phyloP scores from a whole-genome alignment of 2,888 invertebrate species.

The Nephrotoma flavescens region DNA sequence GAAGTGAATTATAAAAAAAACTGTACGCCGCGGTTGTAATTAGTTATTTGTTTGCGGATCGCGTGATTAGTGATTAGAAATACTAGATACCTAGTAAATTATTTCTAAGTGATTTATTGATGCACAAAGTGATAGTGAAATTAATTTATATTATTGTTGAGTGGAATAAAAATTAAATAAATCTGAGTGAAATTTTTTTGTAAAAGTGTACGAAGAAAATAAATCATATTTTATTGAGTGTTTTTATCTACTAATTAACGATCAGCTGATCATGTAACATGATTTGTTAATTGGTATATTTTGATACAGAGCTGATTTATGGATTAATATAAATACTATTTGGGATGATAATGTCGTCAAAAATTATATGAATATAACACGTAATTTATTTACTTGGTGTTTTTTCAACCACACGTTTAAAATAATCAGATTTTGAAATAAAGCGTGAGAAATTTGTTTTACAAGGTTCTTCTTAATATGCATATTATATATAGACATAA shows the following conservation, averaged over 20 bases:
- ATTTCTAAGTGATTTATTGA: neutral
- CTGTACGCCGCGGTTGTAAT: neutral
- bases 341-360: neutral
- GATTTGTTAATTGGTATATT: neutral
- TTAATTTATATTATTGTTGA: neutral
- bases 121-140: neutral
- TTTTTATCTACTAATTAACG: neutral
- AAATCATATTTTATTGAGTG: neutral
- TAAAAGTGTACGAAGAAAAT: neutral
- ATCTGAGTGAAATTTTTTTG: neutral
- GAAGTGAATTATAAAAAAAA: neutral
- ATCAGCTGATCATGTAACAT: neutral
- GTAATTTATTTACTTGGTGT: neutral
- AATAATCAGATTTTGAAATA: neutral
- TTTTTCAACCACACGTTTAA: neutral
- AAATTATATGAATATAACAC: neutral
- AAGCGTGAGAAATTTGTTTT: neutral
- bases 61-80: neutral
- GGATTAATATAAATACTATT: neutral
- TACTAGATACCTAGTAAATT: neutral
- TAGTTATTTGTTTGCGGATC: neutral
- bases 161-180: neutral
- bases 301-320: neutral
- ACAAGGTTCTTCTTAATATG: neutral
- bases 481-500: neutral